Base-by-base conservation (phyloP, 1,140 invertebrate genomes). In the Schlechtendalia chinensis region DNA sequence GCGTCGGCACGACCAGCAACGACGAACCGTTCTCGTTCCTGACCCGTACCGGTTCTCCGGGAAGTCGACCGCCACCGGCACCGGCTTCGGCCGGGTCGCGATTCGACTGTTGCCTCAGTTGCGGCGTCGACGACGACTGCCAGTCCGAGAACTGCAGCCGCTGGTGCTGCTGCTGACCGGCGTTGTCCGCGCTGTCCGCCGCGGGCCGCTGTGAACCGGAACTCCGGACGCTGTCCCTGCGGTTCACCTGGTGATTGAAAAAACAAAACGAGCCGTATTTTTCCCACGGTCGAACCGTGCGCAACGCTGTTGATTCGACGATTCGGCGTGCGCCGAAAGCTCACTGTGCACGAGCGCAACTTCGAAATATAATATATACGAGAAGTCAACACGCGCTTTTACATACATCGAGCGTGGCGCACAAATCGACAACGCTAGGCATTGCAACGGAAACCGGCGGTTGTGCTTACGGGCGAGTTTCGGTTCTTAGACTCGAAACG, bases 401-500 rank as follows among this genome's bases (percentile, higher is more conserved):
- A n/a, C n/a, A n/a, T n/a, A n/a, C 39, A 45, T 45, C 10, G 39
- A 45, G 5, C 39, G 10, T 45, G 10, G 39, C 39, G 10, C 39
- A 5, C n/a, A 24, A 58, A 58, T 58, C 56, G 56, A 12, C 22
- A 58, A 58, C n/a, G 56, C 11, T 22, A 22, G n/a, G n/a, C n/a
- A n/a, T n/a, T n/a, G n/a, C n/a, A n/a, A n/a, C n/a, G n/a, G n/a
- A n/a, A n/a, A n/a, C n/a, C n/a, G n/a, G n/a, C 1, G 4, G 14
- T 1, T n/a, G 19, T 19, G 11, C 45, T 63, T 27, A 79, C 45
- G 3, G 58, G 63, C 0, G 5, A 50, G 16, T 79, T 58, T 0
- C 75, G 75, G 19, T 61, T 79, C 6, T 24, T 79, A 4, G 58
- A 12, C 19, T 79, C 58, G 22, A 79, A 79, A 29, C 50, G 58